phyloP scores from a whole-genome alignment of 92 coral and sea anemone genomes.

The Pocillopora grandis region DNA sequence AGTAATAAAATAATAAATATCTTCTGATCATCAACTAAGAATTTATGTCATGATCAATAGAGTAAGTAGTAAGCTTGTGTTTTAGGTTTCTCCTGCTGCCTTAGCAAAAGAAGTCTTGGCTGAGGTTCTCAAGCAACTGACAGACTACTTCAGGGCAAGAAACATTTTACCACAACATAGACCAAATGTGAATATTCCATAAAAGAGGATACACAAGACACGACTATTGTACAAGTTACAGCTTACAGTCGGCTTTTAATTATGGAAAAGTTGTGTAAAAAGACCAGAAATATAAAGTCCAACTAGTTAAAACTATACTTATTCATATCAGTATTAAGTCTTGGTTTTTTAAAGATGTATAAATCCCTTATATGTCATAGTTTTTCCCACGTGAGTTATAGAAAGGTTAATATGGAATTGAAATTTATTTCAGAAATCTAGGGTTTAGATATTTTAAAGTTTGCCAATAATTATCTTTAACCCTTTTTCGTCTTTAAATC shows the following conservation, averaged over 20 bases:
- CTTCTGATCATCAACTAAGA: background rate
- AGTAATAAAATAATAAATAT: background rate
- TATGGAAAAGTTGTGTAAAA: background rate
- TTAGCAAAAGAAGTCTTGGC: slow-evolving; percentile 95
- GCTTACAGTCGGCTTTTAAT: background rate
- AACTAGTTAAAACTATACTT: too few relatives aligned
- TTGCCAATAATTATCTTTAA: too few relatives aligned
- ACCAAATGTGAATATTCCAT: background rate
- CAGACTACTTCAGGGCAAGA: slow-evolving; percentile 82
- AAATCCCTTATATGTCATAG: too few relatives aligned
- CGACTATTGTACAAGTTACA: too few relatives aligned
- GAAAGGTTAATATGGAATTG: too few relatives aligned
- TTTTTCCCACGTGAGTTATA: too few relatives aligned
- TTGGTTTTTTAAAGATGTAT: too few relatives aligned
- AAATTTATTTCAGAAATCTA: too few relatives aligned
- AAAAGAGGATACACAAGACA: background rate
- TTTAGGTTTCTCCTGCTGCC: slow-evolving; percentile 79
- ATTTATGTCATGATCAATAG: background rate
- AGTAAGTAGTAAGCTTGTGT: background rate
- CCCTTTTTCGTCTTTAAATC: too few relatives aligned
- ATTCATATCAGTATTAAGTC: too few relatives aligned
- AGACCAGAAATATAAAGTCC: too few relatives aligned
- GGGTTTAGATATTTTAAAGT: too few relatives aligned
- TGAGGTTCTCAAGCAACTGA: slow-evolving; percentile 86
- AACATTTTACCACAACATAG: slow-evolving; percentile 61